Evolutionary conservation across 2,113 vertebrate genomes (phyloP).

Genomic region (Sapayoa aenigma): DNA sequence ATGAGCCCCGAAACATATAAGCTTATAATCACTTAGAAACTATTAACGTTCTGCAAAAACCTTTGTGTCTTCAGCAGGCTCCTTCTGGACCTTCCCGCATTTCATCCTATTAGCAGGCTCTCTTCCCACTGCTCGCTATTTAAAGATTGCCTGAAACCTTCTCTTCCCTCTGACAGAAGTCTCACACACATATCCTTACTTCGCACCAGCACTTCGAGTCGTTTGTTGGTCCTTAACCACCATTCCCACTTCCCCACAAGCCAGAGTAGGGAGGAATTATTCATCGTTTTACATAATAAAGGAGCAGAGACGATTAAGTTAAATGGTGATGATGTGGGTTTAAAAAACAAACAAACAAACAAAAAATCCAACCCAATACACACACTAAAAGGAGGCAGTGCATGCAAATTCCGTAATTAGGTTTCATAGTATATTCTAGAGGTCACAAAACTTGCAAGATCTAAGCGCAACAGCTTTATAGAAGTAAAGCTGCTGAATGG

Average conservation of each 20-base stretch:
- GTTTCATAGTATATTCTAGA: neutral
- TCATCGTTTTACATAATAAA: neutral
- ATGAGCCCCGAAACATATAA: neutral
- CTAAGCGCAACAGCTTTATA: neutral
- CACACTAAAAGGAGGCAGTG: neutral
- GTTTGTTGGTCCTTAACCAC: neutral
- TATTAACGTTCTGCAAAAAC: neutral
- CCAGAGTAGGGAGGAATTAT: neutral
- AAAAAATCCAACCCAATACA: neutral
- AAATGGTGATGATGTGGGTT: neutral
- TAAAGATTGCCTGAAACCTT: neutral
- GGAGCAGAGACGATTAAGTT: neutral
- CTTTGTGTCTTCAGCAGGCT: neutral
- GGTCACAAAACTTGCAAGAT: neutral
- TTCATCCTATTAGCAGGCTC: slow-evolving; percentile 3
- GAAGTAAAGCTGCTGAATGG: neutral
- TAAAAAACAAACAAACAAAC: neutral
- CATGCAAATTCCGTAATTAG: neutral
- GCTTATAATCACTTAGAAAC: neutral
- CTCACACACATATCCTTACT: neutral
- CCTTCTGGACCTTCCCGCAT: neutral
- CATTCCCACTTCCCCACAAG: neutral
- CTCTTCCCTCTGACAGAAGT: neutral
- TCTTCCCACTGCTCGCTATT: slow-evolving; percentile 7
- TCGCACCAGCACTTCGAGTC: accelerated